These are phyloP conservation scores for Micrastur ruficollis DNA, from an alignment of 2,797 vertebrate species.

Conservation along the genomic window DNA sequence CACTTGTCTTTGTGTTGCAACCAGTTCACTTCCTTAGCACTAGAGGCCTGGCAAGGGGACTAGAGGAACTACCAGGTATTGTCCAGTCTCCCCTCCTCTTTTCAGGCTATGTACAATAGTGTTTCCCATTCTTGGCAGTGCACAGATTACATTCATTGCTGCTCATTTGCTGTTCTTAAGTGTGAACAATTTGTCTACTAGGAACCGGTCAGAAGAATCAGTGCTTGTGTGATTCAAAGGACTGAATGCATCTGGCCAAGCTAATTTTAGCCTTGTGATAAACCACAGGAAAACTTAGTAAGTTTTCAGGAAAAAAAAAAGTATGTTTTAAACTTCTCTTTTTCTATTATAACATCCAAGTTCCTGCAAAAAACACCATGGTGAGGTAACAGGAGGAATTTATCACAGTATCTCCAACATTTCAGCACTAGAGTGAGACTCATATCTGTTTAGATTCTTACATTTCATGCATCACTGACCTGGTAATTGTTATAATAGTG, in stretches of 20 bases:
- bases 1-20: conserved; percentile 12
- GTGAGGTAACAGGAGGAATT: neutral
- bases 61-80: conserved; percentile 60
- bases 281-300: conserved; percentile 29
- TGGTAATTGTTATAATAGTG: neutral
- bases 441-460: neutral
- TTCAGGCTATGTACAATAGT: conserved; percentile 12
- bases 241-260: neutral
- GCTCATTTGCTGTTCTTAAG: neutral
- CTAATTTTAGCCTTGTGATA: conserved; percentile 33
- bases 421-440: neutral
- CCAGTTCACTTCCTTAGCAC: conserved; percentile 19
- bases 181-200: neutral
- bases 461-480: neutral
- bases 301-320: neutral
- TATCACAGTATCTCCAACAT: neutral
- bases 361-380: neutral
- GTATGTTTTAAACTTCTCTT: conserved; percentile 6
- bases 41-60: neutral
- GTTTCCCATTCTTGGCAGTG: conserved; percentile 22
- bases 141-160: conserved; percentile 28
- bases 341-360: neutral
- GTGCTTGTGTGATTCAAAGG: neutral
- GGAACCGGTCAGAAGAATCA: neutral
- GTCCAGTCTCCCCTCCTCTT: conserved; percentile 31